Conservation (phyloP, 2,797 vertebrate species). For the Tenualosa thibaudeaui region DNA sequence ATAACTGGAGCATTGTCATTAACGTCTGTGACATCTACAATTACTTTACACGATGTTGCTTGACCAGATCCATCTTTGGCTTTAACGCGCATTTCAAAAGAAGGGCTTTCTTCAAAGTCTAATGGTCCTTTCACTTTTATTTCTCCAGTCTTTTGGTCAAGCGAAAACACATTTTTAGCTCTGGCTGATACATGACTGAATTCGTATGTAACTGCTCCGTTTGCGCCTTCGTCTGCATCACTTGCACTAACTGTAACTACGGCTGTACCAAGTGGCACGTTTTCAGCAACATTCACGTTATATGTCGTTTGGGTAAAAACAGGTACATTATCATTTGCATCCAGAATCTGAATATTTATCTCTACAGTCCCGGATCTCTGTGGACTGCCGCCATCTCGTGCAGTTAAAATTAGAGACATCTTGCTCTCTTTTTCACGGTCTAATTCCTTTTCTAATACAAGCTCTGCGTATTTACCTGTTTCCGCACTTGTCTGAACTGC, state of each 20-base stretch:
- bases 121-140: constrained; percentile 47
- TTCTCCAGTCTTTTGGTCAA: constrained; percentile 62
- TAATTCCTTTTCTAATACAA: constrained; percentile 64
- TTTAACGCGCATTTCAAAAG: constrained; percentile 57
- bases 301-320: constrained; percentile 64
- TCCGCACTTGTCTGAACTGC: constrained; percentile 51
- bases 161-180: constrained; percentile 53
- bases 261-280: constrained; percentile 50
- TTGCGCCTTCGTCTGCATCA: constrained; percentile 66
- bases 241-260: constrained; percentile 60
- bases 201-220: constrained; percentile 66
- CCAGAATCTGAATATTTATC: constrained; percentile 36
- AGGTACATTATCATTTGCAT: constrained; percentile 66
- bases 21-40: constrained; percentile 59
- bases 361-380: constrained; percentile 59
- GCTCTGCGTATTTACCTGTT: constrained; percentile 61
- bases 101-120: constrained; percentile 55
- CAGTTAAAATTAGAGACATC: constrained; percentile 48
- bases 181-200: constrained; percentile 66
- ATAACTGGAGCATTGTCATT: constrained; percentile 73
- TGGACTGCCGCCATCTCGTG: constrained; percentile 66
- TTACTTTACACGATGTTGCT: constrained; percentile 54
- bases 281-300: constrained; percentile 62
- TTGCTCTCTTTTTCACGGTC: constrained; percentile 65
- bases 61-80: constrained; percentile 66